These are phyloP conservation scores for Nansenia antarctica DNA, from an alignment of 2,113 vertebrate species.

Conservation along the genomic window DNA sequence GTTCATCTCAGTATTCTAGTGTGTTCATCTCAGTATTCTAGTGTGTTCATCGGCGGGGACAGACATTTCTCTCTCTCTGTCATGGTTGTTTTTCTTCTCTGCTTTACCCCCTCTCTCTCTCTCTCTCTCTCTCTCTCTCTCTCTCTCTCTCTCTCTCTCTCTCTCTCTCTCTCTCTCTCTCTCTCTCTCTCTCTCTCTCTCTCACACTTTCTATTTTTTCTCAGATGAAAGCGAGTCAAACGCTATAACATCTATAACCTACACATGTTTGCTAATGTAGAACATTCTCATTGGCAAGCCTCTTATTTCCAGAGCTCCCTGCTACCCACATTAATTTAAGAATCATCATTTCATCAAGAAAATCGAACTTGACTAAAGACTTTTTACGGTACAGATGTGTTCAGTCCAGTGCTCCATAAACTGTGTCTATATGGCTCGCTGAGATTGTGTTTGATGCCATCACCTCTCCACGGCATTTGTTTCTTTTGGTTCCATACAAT, in stretches of 20 bases:
- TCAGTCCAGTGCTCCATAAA: slow-evolving; percentile 11
- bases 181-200: too few species aligned
- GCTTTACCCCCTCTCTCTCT: too few species aligned
- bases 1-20: too few species aligned
- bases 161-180: too few species aligned
- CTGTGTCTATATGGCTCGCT: not conserved
- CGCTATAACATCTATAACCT: not conserved
- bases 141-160: too few species aligned
- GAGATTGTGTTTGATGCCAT: slow-evolving; percentile 31
- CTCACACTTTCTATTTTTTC: not conserved
- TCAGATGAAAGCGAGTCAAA: not conserved
- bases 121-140: too few species aligned
- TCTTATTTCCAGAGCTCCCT: not conserved
- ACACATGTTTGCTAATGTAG: not conserved
- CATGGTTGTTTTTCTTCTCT: too few species aligned
- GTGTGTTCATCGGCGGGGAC: too few species aligned
- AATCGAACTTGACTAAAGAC: not conserved
- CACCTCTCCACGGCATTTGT: slow-evolving; percentile 54
- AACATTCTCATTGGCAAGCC: not conserved
- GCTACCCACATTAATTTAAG: slow-evolving; percentile 27
- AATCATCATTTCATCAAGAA: slow-evolving; percentile 32
- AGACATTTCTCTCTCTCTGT: too few species aligned
- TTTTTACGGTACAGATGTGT: slow-evolving; percentile 24
- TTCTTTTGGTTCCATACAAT: slow-evolving; percentile 48
- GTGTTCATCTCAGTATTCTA: too few species aligned